Conservation (phyloP, 2,888 invertebrate genomes). For the Pheosia tremula region DNA sequence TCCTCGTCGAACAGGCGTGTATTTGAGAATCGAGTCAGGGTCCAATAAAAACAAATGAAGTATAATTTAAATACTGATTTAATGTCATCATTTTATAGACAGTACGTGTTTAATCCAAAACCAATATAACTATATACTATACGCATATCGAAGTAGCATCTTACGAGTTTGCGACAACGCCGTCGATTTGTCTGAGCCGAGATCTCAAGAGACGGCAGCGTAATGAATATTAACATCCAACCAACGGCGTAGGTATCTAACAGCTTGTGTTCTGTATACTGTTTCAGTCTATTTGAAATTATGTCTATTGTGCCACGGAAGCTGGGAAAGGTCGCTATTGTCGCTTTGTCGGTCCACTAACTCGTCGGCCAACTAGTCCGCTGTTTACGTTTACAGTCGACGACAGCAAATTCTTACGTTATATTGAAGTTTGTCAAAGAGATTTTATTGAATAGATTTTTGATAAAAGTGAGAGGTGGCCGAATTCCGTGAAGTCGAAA, state of each 20-base stretch:
- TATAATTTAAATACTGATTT: too few species aligned
- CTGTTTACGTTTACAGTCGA: slow-evolving; percentile 11
- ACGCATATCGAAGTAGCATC: slow-evolving; percentile 11
- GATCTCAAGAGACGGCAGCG: slow-evolving; percentile 54
- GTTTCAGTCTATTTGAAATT: slow-evolving; percentile 32
- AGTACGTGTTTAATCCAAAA: too few species aligned
- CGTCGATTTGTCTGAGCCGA: slow-evolving; percentile 65
- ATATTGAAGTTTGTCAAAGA: slow-evolving; percentile 12
- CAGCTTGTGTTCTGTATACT: slow-evolving; percentile 38
- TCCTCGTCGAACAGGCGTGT: too few species aligned
- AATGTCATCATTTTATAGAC: too few species aligned
- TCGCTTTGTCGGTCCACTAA: slow-evolving; percentile 20
- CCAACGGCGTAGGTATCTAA: slow-evolving; percentile 40
- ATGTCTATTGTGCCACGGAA: slow-evolving; percentile 20
- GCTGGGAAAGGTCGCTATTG: slow-evolving; percentile 17
- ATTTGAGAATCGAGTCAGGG: too few species aligned
- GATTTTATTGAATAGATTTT: slow-evolving; percentile 22
- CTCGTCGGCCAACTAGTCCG: slow-evolving; percentile 9
- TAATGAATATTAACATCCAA: slow-evolving; percentile 79
- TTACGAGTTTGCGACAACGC: slow-evolving; percentile 49
- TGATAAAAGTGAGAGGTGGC: slow-evolving; percentile 16
- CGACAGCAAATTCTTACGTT: slow-evolving; percentile 15
- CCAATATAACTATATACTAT: too few species aligned
- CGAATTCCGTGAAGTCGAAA: slow-evolving; percentile 13
- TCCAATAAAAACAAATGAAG: too few species aligned